Percentiles rank a stretch among this genome's conserved stretches.
Evolutionary conservation across 2,113 vertebrate species (phyloP).

Genomic region (Leptobrachium ailaonicum): DNA sequence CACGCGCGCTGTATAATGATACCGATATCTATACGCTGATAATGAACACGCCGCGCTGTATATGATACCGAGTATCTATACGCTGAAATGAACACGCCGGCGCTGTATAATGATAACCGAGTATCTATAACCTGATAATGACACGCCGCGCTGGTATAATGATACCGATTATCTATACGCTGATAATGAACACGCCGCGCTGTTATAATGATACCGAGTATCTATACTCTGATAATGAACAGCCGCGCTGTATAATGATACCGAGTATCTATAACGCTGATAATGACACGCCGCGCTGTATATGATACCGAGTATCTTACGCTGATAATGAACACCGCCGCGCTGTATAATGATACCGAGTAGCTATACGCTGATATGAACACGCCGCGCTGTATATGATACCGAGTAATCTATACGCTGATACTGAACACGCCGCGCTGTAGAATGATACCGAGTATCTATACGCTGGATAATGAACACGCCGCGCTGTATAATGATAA

Average conservation of each 20-base stretch:
- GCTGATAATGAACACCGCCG: background rate
- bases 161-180: slow-evolving; percentile 11
- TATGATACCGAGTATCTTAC: background rate
- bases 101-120: slow-evolving; percentile 11
- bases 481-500: slow-evolving; percentile 16
- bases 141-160: slow-evolving; percentile 8
- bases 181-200: background rate
- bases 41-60: slow-evolving; percentile 12
- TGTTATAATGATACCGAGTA: slow-evolving; percentile 9
- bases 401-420: slow-evolving; percentile 13
- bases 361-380: background rate
- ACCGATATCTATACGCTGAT: slow-evolving; percentile 20
- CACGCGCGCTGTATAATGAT: slow-evolving; percentile 14
- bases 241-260: slow-evolving; percentile 7
- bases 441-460: slow-evolving; percentile 7
- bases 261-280: slow-evolving; percentile 20
- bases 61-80: slow-evolving; percentile 19
- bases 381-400: slow-evolving; percentile 2
- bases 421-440: background rate
- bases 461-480: slow-evolving; percentile 3
- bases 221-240: slow-evolving; percentile 14
- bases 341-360: background rate
- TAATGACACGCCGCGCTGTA: slow-evolving; percentile 10
- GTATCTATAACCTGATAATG: slow-evolving; percentile 9
- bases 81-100: background rate